A percentile compares a stretch with the other conserved stretches of the same genome.
Evolutionary conservation across 2,888 invertebrate genomes (phyloP).

Genomic region (Sympetrum striolatum): DNA sequence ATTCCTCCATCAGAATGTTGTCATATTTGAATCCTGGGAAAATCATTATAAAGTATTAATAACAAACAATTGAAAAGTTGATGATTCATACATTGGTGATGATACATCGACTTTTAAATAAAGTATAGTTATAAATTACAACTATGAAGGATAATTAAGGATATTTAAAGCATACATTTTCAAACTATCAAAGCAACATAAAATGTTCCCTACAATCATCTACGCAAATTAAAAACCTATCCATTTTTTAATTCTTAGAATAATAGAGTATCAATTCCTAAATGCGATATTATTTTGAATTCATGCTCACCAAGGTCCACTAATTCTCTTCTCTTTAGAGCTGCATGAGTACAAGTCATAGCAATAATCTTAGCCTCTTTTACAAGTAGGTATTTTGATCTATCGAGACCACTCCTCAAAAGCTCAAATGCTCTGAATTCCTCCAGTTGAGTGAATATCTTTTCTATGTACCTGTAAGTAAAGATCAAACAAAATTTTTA

Average conservation of each 20-base stretch:
- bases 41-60: too few species aligned
- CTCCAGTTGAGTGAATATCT: constrained; percentile 95
- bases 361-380: constrained; percentile 99
- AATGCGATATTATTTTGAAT: neutral
- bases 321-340: constrained; percentile 92
- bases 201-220: too few species aligned
- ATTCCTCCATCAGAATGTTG: constrained; percentile 99
- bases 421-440: constrained; percentile 98
- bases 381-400: constrained; percentile 94
- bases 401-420: constrained; percentile 90
- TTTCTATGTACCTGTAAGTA: constrained; percentile 78
- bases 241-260: too few species aligned
- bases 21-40: constrained; percentile 89
- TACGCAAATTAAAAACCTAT: too few species aligned
- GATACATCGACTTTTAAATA: too few species aligned
- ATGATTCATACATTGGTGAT: too few species aligned
- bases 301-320: constrained; percentile 80
- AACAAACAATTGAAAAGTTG: too few species aligned
- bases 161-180: too few species aligned
- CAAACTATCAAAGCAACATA: too few species aligned
- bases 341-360: constrained; percentile 99
- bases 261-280: too few species aligned
- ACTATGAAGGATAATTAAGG: too few species aligned
- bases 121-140: too few species aligned
- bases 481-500: neutral